Evolutionary conservation across 2,113 vertebrate species (phyloP), one percentile per base, ranked within the genome.

Genomic region (Brevimyrus niger): DNA sequence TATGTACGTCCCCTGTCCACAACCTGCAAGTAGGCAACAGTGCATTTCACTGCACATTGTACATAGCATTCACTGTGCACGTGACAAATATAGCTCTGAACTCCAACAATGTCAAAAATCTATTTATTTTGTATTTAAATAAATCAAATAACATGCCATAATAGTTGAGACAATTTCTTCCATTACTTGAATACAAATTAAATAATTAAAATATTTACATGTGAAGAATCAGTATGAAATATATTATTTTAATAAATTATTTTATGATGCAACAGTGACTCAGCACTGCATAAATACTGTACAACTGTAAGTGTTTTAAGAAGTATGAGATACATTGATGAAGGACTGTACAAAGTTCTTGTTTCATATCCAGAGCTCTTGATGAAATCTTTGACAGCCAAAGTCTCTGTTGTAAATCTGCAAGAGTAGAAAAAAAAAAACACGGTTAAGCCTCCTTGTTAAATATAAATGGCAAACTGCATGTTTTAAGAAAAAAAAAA

Each of bases 331-430:
- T 42, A 15, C 73, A 19, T 80, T 35, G 73, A 3, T 38, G 35
- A 31, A 42, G 35, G 17, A 80, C 35, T 88, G 2, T 88, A 47
- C 31, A 58, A 31, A 23, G 1, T 83, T 91, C 47, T 58, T 90
- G 90, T 80, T 89, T 92, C 65, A 93, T 61, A 88, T 90, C 92
- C 92, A 93, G 90, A 89, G 88, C 31, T 90, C 87, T 1, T 55
- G 89, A 13, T 87, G 80, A 15, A 88, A 1, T 3, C 11, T 87
- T 9, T 90, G 90, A 23, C 80, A 89, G 48, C 48, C 61, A 19
- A 53, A n/a, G 10, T 80, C 82, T 92, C 88, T 88, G 76, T 85
- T 87, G 82, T 90, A 88, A 23, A 90, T 89, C 93, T 92, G 27
- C 35, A 88, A 55, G 4, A 90, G n/a, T 87, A 38, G 23, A 90